Conservation (phyloP, 2,113 vertebrate species). For the Bos indicus region DNA sequence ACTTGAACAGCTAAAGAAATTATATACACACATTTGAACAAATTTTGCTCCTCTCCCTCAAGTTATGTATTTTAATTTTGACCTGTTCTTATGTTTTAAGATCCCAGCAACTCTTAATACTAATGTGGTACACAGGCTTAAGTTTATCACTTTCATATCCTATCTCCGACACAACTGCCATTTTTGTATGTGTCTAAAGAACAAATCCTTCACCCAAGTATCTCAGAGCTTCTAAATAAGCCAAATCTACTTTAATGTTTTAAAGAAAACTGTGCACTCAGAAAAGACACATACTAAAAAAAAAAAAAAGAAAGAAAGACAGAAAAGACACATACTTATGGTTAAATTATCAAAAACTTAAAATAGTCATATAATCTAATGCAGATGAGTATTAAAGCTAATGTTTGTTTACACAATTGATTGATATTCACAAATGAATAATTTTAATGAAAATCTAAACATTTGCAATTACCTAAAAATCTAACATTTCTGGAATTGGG, state of each 20-base stretch:
- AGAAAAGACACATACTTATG: not conserved
- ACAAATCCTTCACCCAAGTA: constrained; percentile 19
- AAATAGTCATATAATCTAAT: not conserved
- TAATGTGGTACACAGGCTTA: constrained; percentile 83
- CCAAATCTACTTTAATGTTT: constrained; percentile 16
- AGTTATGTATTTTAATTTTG: constrained; percentile 83
- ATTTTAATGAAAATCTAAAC: constrained; percentile 19
- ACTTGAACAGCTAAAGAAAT: constrained; percentile 72
- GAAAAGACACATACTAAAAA: not conserved
- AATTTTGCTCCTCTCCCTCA: constrained; percentile 59
- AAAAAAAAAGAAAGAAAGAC: too few relatives aligned
- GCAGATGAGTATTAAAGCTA: not conserved
- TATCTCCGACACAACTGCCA: constrained; percentile 81
- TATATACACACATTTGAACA: constrained; percentile 77
- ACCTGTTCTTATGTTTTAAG: constrained; percentile 83
- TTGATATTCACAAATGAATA: constrained; percentile 42
- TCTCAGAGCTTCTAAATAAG: constrained; percentile 12
- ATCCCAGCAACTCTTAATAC: constrained; percentile 78
- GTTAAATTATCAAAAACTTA: not conserved
- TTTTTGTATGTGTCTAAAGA: constrained; percentile 83
- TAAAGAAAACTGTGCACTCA: not conserved
- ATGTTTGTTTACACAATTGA: constrained; percentile 18
- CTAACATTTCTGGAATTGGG: constrained; percentile 1
- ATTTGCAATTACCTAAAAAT: constrained; percentile 18
- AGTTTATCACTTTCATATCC: constrained; percentile 82